Percentiles rank a stretch among this genome's conserved stretches.
These are phyloP conservation scores for Anthoptus insignis DNA, from an alignment of 2,888 invertebrate genomes.

Conservation along the genomic window DNA sequence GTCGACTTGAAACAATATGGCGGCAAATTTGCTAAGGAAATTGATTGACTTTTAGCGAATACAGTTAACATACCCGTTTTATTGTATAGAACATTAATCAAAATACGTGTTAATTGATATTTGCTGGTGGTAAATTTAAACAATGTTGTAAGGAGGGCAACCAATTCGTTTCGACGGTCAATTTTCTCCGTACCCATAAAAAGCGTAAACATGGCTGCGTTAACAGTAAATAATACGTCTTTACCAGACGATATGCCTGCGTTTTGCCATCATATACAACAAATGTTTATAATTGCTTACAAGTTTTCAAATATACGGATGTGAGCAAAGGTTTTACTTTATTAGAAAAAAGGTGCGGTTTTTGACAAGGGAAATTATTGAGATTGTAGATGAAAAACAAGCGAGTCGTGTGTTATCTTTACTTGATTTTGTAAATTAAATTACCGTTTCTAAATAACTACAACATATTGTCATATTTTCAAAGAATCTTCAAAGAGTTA, in stretches of 20 bases:
- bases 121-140: constrained; percentile 54
- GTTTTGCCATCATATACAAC: constrained; percentile 61
- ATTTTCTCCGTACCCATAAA: constrained; percentile 72
- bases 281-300: constrained; percentile 71
- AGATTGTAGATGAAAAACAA: too few relatives aligned
- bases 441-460: background rate
- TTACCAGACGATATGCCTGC: constrained; percentile 58
- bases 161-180: constrained; percentile 63
- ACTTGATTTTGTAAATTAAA: background rate
- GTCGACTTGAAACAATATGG: constrained; percentile 38
- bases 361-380: too few relatives aligned
- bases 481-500: constrained; percentile 37
- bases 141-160: constrained; percentile 64
- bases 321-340: too few relatives aligned
- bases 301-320: background rate
- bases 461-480: constrained; percentile 9
- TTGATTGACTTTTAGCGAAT: background rate
- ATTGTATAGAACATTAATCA: constrained; percentile 3
- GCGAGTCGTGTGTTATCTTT: too few relatives aligned
- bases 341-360: too few relatives aligned
- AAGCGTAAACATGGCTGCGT: constrained; percentile 70
- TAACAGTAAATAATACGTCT: constrained; percentile 70
- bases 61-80: background rate
- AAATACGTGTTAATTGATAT: constrained; percentile 54
- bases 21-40: constrained; percentile 1